phyloP scores from a whole-genome alignment of 2,888 invertebrate species.

The Apocheima hispidaria region DNA sequence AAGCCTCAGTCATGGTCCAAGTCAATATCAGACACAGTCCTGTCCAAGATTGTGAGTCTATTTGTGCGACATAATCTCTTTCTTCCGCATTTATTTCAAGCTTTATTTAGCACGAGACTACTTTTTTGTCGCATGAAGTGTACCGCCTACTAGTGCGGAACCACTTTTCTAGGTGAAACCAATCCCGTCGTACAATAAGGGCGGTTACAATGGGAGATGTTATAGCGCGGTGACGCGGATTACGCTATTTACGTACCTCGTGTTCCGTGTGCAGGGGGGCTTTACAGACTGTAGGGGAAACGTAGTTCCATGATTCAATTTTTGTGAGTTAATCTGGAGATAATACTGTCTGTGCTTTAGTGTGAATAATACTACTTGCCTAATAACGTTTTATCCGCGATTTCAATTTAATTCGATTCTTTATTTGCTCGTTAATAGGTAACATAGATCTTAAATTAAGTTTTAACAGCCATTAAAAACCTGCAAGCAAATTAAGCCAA shows the following conservation, averaged over 20 bases:
- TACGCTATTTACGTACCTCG: conserved; percentile 71
- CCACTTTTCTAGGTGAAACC: conserved; percentile 69
- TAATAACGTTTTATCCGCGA: too few relatives aligned
- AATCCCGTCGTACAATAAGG: conserved; percentile 81
- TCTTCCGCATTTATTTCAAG: neutral
- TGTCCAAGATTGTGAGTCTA: too few relatives aligned
- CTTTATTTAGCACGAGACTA: neutral
- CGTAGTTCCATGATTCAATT: conserved; percentile 31
- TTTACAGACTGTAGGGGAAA: conserved; percentile 31
- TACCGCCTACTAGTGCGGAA: neutral
- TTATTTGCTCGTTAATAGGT: too few relatives aligned
- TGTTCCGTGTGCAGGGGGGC: conserved; percentile 43
- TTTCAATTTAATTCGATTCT: too few relatives aligned
- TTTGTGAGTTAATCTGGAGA: conserved; percentile 9
- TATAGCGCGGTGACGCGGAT: conserved; percentile 74
- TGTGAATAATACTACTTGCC: too few relatives aligned
- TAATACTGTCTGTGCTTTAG: conserved; percentile 5
- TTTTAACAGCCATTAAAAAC: too few relatives aligned
- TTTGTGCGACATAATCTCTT: too few relatives aligned
- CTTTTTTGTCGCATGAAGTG: neutral
- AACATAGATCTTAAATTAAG: too few relatives aligned
- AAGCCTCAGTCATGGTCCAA: too few relatives aligned
- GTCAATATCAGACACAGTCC: too few relatives aligned
- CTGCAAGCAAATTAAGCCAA: too few relatives aligned
- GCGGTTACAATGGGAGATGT: conserved; percentile 74